Evolutionary conservation across 1,140 invertebrate genomes (phyloP).

Genomic region (Homalodisca vitripennis): DNA sequence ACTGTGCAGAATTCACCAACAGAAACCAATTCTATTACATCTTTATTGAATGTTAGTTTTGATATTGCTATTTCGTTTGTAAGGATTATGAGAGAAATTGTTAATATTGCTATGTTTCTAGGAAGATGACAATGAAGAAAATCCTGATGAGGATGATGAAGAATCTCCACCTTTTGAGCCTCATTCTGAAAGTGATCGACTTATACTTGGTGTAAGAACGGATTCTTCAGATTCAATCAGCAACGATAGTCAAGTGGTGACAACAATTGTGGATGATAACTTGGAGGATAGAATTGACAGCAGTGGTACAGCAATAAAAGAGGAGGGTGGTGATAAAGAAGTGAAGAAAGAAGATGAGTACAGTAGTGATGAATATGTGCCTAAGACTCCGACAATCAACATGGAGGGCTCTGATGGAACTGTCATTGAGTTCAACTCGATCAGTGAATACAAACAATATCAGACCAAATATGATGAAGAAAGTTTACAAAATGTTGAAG

Average conservation of each 20-base stretch:
- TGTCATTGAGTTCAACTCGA: conserved; percentile 4
- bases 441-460: conserved; percentile 36
- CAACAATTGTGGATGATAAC: conserved; percentile 15
- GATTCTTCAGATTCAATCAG: background rate
- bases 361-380: conserved; percentile 29
- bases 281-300: conserved; percentile 26
- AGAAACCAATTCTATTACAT: too few relatives aligned
- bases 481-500: conserved; percentile 45
- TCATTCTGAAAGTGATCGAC: conserved; percentile 6
- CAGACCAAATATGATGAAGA: conserved; percentile 46
- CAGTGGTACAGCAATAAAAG: conserved; percentile 50
- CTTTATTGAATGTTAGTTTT: too few relatives aligned
- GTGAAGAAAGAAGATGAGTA: conserved; percentile 21
- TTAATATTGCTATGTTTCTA: background rate
- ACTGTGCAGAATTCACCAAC: too few relatives aligned
- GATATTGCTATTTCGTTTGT: background rate
- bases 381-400: conserved; percentile 45
- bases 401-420: conserved; percentile 44
- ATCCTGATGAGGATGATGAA: conserved; percentile 19
- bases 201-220: background rate
- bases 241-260: background rate
- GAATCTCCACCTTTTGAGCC: conserved; percentile 17
- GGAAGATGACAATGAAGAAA: background rate
- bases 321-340: conserved; percentile 42
- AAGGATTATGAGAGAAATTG: background rate